Conservation (phyloP, 2,113 vertebrate species). For the Hippocampus guttulatus region DNA sequence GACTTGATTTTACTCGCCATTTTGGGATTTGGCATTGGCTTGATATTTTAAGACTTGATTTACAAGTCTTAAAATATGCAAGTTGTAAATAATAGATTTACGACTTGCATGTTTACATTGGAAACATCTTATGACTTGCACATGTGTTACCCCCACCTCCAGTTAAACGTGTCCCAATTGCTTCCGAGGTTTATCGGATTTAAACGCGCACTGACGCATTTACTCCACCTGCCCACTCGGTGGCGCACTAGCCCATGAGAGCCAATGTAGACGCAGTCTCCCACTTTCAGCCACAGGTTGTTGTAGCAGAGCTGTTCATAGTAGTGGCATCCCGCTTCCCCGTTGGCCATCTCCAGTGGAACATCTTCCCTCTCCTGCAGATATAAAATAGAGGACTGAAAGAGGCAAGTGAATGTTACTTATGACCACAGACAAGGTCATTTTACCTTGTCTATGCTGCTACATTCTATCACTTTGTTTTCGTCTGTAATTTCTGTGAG, state of each 20-base stretch:
- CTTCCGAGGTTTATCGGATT: background rate
- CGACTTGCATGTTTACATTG: background rate
- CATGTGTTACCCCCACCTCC: background rate
- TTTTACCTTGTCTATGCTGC: constrained; percentile 68
- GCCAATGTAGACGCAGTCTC: constrained; percentile 93
- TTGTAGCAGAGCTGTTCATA: constrained; percentile 96
- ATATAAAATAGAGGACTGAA: constrained; percentile 6
- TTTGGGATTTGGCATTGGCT: too few relatives aligned
- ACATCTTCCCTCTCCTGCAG: constrained; percentile 92
- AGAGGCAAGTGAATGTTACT: background rate
- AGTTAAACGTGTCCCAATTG: background rate
- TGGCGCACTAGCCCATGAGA: constrained; percentile 92
- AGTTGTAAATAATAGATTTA: too few relatives aligned
- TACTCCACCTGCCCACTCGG: constrained; percentile 86
- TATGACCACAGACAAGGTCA: background rate
- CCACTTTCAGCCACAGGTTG: constrained; percentile 92
- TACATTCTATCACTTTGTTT: constrained; percentile 72
- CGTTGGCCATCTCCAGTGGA: constrained; percentile 88
- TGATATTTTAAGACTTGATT: too few relatives aligned
- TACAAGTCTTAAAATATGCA: too few relatives aligned
- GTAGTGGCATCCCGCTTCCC: constrained; percentile 93
- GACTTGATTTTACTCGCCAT: too few relatives aligned
- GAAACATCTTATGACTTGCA: background rate
- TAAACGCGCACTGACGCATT: background rate
- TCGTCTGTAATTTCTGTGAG: constrained; percentile 79